Percentiles rank a stretch among this genome's conserved stretches.
phyloP scores from a whole-genome alignment of 2,888 invertebrate genomes.

The Agriopis marginaria region DNA sequence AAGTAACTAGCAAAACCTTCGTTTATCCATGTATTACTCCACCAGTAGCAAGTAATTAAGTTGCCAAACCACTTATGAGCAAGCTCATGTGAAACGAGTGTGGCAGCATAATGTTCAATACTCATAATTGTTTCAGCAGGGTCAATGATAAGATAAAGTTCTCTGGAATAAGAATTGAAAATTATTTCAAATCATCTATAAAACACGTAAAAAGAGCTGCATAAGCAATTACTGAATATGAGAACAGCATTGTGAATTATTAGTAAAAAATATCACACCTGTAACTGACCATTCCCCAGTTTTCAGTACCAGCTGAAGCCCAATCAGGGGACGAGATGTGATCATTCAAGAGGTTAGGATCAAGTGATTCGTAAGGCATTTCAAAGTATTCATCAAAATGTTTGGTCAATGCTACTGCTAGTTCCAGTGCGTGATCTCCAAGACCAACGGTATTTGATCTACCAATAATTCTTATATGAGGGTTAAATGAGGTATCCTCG shows the following conservation, averaged over 20 bases:
- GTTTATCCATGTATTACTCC: conserved; percentile 91
- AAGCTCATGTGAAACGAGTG: conserved; percentile 85
- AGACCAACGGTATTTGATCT: conserved; percentile 74
- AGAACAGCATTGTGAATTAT: not conserved
- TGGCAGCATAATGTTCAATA: conserved; percentile 79
- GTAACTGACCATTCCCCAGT: conserved; percentile 84
- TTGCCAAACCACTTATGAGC: conserved; percentile 94
- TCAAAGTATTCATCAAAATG: conserved; percentile 73
- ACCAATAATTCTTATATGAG: conserved; percentile 76
- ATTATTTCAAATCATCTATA: not conserved
- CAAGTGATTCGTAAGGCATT: conserved; percentile 68
- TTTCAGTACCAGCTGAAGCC: conserved; percentile 82
- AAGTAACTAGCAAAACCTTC: conserved; percentile 91
- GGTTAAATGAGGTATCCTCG: conserved; percentile 62
- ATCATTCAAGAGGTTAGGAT: conserved; percentile 73
- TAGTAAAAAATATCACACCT: conserved; percentile 59
- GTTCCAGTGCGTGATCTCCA: conserved; percentile 65
- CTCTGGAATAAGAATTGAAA: conserved; percentile 60
- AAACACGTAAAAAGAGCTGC: not conserved
- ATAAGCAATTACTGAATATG: not conserved
- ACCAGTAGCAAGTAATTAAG: conserved; percentile 90
- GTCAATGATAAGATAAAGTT: conserved; percentile 71
- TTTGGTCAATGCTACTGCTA: conserved; percentile 72
- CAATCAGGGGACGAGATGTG: conserved; percentile 80
- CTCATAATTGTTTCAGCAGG: conserved; percentile 73